Conservation (phyloP, 2,797 vertebrate genomes). For the Galagoides demidoff region DNA sequence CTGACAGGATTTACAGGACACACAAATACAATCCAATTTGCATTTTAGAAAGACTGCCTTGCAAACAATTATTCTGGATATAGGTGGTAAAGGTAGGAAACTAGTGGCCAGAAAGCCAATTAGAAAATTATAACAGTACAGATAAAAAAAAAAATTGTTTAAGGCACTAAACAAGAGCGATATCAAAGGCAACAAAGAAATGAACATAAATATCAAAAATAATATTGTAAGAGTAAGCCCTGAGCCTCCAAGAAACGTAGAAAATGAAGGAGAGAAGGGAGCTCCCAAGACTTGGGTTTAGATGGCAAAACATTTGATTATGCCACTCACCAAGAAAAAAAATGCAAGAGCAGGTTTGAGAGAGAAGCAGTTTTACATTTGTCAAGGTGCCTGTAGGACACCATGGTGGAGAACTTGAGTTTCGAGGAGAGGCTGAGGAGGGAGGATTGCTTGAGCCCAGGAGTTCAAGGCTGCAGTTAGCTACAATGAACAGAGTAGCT, state of each 20-base stretch:
- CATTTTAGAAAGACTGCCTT: neutral
- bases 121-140: constrained; percentile 7
- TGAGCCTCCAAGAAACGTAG: neutral
- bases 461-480: neutral
- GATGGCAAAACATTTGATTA: neutral
- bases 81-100: neutral
- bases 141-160: neutral
- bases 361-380: neutral
- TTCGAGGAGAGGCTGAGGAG: neutral
- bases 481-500: too few species aligned
- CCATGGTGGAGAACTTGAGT: neutral
- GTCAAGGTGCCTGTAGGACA: neutral
- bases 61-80: neutral
- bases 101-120: neutral
- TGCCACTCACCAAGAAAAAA: constrained; percentile 11
- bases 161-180: neutral
- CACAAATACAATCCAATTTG: neutral
- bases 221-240: neutral
- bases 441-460: neutral
- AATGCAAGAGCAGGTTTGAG: neutral
- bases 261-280: neutral
- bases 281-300: neutral
- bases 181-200: constrained; percentile 15
- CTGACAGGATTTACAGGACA: neutral
- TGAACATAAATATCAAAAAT: neutral